Base-by-base conservation (phyloP, 2,888 invertebrate genomes). In the Sthenelais limicola region DNA sequence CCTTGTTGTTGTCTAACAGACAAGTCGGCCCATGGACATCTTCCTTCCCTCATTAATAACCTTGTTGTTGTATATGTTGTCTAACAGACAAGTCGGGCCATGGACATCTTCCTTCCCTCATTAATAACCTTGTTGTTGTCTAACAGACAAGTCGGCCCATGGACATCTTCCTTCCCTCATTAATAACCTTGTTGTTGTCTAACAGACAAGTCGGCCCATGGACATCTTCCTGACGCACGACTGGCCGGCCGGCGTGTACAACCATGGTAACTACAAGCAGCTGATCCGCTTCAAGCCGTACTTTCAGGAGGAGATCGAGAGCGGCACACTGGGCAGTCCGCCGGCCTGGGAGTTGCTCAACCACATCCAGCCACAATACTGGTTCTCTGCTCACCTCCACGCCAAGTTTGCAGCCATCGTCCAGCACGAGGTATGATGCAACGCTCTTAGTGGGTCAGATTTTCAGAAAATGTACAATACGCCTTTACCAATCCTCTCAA, bases 361-460 rank as follows among this genome's bases (percentile, higher is more conserved):
- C 32, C 18, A 90, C 47, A 86, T 98, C 70, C 92, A 94, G 85
- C 99, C 99, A 9, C 89, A 90, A 0, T 95, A 94, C 88, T 99
- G 98, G 98, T 99, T 99, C 77, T 80, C 88, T 35, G 99, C 97
- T 35, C 99, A 99, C 90, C 90, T 99, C 78, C 99, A 99, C 88
- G 95, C 95, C 81, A 95, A 96, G 89, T 99, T 97, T 90, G 92
- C 94, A 15, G 98, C 98, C 0, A 80, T 95, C 1, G 92, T 98
- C 4, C 91, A 92, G 43, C 96, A 97, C 87, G 88, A 91, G 73
- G 89, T 89, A 21, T 4, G n/a, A n/a, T n/a, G n/a, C n/a, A n/a
- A n/a, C n/a, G n/a, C n/a, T n/a, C n/a, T n/a, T n/a, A n/a, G n/a
- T n/a, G n/a, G n/a, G n/a, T n/a, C n/a, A n/a, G n/a, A n/a, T n/a